Conservation (phyloP, 2,888 invertebrate genomes). For the Mythimna albipuncta region DNA sequence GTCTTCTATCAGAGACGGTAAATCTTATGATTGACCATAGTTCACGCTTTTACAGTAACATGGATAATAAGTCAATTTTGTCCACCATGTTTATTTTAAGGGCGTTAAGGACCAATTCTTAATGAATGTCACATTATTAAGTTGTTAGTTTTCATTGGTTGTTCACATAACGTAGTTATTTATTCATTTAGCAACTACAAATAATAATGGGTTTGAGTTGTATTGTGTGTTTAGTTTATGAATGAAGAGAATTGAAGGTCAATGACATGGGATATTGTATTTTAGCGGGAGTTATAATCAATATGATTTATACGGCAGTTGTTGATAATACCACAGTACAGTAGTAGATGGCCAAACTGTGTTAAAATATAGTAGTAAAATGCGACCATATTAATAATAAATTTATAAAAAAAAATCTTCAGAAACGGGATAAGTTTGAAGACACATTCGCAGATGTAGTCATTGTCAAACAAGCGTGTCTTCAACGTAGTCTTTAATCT, state of each 20-base stretch:
- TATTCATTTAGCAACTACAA: constrained; percentile 41
- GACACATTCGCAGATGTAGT: no score
- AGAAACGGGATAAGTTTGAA: neutral
- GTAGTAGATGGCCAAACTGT: neutral
- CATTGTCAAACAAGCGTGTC: no score
- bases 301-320: neutral
- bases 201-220: constrained; percentile 35
- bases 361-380: neutral
- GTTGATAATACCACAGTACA: neutral
- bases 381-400: neutral
- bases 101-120: constrained; percentile 36
- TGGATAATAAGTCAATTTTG: constrained; percentile 58
- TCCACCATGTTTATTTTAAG: constrained; percentile 44
- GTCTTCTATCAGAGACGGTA: neutral
- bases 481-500: neutral
- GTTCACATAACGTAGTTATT: constrained; percentile 40
- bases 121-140: constrained; percentile 43
- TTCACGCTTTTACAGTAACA: neutral
- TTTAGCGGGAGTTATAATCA: neutral
- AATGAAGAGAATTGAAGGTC: constrained; percentile 15
- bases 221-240: constrained; percentile 15
- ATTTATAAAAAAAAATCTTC: neutral
- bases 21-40: neutral
- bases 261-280: neutral
- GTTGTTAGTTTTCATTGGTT: constrained; percentile 42